phyloP scores from a whole-genome alignment of 2,888 invertebrate species.

The Carcina quercana region DNA sequence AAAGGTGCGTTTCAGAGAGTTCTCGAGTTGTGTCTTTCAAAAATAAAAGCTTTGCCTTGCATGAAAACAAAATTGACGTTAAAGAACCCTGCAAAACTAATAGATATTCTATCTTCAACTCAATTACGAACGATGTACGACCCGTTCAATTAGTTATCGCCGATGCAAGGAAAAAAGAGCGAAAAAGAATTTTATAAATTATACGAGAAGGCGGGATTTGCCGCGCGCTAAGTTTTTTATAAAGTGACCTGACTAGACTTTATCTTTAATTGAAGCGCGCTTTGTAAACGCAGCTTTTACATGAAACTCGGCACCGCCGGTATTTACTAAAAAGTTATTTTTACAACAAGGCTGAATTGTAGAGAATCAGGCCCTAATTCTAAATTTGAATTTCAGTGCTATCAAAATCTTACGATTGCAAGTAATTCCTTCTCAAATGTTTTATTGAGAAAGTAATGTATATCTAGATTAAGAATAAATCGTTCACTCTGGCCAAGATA shows the following conservation, averaged over 20 bases:
- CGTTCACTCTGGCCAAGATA: too few species aligned
- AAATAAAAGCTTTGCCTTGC: too few species aligned
- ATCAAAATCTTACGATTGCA: too few species aligned
- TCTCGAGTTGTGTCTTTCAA: too few species aligned
- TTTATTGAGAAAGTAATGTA: too few species aligned
- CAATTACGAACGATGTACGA: conserved; percentile 18
- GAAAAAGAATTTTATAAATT: conserved; percentile 32
- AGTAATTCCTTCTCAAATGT: too few species aligned
- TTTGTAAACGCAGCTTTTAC: conserved; percentile 30
- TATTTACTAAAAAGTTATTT: background rate
- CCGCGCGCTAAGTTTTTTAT: conserved; percentile 27
- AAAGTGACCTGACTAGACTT: background rate
- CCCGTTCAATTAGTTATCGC: conserved; percentile 23
- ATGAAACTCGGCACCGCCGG: conserved; percentile 15
- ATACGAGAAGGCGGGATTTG: conserved; percentile 28
- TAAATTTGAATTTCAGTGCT: too few species aligned
- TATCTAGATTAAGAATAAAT: too few species aligned
- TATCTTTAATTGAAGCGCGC: conserved; percentile 3
- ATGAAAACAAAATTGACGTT: too few species aligned
- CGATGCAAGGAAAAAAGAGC: conserved; percentile 8
- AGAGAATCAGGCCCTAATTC: too few species aligned
- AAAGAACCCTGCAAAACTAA: conserved; percentile 7
- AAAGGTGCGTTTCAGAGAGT: too few species aligned
- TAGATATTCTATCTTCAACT: conserved; percentile 10
- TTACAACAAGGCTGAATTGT: too few species aligned